Evolutionary conservation across 2,888 invertebrate species (phyloP), one percentile per base, ranked within the genome.

Genomic region (Scaptomyza parva): DNA sequence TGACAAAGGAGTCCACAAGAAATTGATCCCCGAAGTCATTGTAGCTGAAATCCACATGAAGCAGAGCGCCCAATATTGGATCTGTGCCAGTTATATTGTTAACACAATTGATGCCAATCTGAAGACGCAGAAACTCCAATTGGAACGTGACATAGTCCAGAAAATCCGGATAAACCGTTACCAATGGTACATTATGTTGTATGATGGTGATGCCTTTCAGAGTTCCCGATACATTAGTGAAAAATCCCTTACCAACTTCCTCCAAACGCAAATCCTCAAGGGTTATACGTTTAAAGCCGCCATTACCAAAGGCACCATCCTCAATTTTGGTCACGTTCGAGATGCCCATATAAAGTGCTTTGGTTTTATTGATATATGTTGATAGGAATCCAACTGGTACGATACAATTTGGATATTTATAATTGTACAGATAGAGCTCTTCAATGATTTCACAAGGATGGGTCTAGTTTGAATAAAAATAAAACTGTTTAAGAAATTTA

Each of bases 341-440:
- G 4, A 78, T 53, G 6, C 68, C 78, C 14, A 90, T 60, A 26
- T 72, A 87, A 2, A 90, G 55, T 0, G 9, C n/a, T 1, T 50
- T 35, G 5, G 88, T 62, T 20, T 43, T 78, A 4, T 81, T 20
- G 0, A 47, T 58, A 51, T 79, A 86, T 0, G 30, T 44, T 0
- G 88, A 86, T 9, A 90, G 65, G 24, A 90, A 88, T 11, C 78
- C 85, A n/a, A 60, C 61, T 0, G 73, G 73, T 1, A 90, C 35
- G 14, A 26, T 71, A 6, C 61, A 70, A 11, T 79, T 22, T 0
- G 40, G 35, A 44, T 88, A 90, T 0, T 76, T 57, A 45, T 89
- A 89, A 47, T 78, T 86, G 43, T 86, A 82, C 0, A 90, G 61
- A n/a, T 78, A 71, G 4, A 90, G 55, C 8, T 89, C 86, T 0